Evolutionary conservation across 2,797 vertebrate genomes (phyloP).

Genomic region (Graptemys geographica): DNA sequence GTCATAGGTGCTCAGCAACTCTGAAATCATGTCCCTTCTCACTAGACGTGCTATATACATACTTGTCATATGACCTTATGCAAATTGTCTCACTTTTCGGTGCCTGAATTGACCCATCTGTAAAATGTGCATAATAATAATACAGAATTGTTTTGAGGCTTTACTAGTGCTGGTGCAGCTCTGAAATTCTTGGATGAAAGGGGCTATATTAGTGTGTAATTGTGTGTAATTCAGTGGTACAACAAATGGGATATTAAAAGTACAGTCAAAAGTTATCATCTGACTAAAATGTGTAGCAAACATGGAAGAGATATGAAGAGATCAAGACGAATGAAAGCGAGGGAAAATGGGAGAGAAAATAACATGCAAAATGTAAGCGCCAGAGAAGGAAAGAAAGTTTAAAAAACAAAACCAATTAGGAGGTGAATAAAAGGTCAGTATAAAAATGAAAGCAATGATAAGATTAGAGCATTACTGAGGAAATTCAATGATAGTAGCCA

Average conservation of each 20-base stretch:
- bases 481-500: not conserved
- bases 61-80: not conserved
- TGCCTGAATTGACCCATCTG: conserved; percentile 15
- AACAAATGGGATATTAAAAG: conserved; percentile 59
- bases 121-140: conserved; percentile 38
- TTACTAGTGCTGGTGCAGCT: conserved; percentile 22
- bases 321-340: not conserved
- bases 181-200: conserved; percentile 34
- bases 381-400: not conserved
- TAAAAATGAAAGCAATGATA: conserved; percentile 55
- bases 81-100: not conserved
- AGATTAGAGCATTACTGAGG: not conserved
- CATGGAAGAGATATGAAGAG: conserved; percentile 25
- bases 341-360: not conserved
- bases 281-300: conserved; percentile 10
- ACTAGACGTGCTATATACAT: not conserved
- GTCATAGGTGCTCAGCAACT: not conserved
- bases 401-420: conserved; percentile 43
- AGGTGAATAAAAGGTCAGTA: conserved; percentile 31
- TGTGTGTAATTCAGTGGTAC: conserved; percentile 56
- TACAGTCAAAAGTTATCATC: conserved; percentile 16
- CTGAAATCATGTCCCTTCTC: not conserved
- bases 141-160: conserved; percentile 21
- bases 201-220: conserved; percentile 28
- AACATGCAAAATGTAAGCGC: not conserved